Conservation (phyloP, 2,888 invertebrate genomes). For the Agriopis leucophaearia region DNA sequence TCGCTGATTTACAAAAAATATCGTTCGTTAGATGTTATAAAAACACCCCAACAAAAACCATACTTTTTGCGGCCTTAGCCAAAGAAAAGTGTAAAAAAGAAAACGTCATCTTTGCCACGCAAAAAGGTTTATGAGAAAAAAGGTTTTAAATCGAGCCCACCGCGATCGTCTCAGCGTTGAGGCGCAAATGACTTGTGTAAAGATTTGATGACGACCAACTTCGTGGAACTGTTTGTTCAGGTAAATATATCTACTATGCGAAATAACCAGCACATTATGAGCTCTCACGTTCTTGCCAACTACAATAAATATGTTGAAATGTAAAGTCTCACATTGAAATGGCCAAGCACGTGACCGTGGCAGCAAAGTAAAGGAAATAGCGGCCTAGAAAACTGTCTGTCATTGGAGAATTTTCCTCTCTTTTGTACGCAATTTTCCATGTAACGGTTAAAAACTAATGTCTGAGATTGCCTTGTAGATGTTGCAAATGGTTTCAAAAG, state of each 20-base stretch:
- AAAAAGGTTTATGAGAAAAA: constrained; percentile 48
- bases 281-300: constrained; percentile 43
- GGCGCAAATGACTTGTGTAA: constrained; percentile 73
- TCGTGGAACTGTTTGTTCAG: constrained; percentile 72
- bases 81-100: constrained; percentile 38
- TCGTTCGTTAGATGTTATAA: constrained; percentile 20
- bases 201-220: constrained; percentile 59
- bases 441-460: constrained; percentile 30
- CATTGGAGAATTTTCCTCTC: constrained; percentile 67
- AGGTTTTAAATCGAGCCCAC: constrained; percentile 52
- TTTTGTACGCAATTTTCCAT: constrained; percentile 46
- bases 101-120: constrained; percentile 39
- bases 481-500: constrained; percentile 16
- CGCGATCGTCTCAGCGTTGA: constrained; percentile 52
- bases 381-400: constrained; percentile 65
- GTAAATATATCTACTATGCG: constrained; percentile 58
- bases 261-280: constrained; percentile 55
- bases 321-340: constrained; percentile 39
- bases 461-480: constrained; percentile 21
- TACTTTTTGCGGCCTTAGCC: constrained; percentile 37
- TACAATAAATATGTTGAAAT: constrained; percentile 43
- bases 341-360: constrained; percentile 62
- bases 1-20: constrained; percentile 23
- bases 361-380: constrained; percentile 64
- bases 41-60: constrained; percentile 39